Base-by-base conservation (phyloP, 2,113 vertebrate species). In the Hemibagrus wyckioides region DNA sequence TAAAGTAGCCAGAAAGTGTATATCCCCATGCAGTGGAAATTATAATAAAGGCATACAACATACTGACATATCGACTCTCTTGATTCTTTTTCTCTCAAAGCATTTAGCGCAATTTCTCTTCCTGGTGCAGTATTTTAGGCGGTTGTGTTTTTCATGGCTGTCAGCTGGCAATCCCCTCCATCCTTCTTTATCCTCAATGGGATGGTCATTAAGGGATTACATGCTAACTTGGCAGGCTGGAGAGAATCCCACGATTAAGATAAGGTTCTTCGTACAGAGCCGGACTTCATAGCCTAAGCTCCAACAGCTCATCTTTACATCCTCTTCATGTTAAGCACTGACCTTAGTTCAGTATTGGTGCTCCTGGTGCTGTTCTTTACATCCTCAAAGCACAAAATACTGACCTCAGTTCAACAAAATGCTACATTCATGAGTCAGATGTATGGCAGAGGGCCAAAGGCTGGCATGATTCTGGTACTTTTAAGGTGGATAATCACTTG, bases 191-290 rank as follows among this genome's bases (percentile, higher is more conserved):
- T 90, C 85, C 33, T 90, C 73, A 83, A 52, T 17, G 84, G 91
- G 89, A 89, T 92, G 92, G 92, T 93, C 94, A 92, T 94, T 93
- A 92, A 94, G 90, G 84, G 92, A 94, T 94, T 94, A 94, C 94
- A 94, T 84, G 86, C 90, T 90, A 93, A 92, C 92, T 94, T 94
- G 93, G 92, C 94, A 94, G 90, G 89, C 71, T 57, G 89, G 77
- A 89, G 91, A 88, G 92, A 90, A 93, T 92, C 90, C 92, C 92
- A 91, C 89, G 91, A 94, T 93, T 94, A 94, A 93, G 92, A 91
- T 94, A 94, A 93, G 91, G 91, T 90, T 89, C 90, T 92, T 92
- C 79, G 50, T 87, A 59, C 33, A 44, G 76, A 39, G 61, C 48
- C 52, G 77, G 82, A 52, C 83, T 71, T 89, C 81, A 80, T 86